These are phyloP conservation scores for Watsonalla cultraria DNA, from an alignment of 2,888 invertebrate species.

Conservation along the genomic window DNA sequence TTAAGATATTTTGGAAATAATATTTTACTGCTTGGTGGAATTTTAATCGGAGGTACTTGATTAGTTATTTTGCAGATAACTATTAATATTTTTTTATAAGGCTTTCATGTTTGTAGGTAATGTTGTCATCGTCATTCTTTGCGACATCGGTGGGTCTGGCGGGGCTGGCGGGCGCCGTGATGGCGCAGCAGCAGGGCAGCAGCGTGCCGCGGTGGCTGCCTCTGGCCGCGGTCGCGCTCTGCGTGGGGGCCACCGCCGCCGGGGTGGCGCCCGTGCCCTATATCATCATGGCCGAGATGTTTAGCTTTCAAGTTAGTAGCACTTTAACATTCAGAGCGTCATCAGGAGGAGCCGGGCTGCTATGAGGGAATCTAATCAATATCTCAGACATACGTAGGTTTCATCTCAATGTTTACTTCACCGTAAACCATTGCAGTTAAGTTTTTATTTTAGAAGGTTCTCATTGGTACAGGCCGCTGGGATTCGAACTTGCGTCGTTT, in stretches of 20 bases:
- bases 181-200: conserved; percentile 24
- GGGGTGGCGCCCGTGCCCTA: conserved; percentile 40
- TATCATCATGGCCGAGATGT: conserved; percentile 46
- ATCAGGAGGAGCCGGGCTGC: no score
- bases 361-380: no score
- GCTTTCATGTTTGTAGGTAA: conserved; percentile 30
- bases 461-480: no score
- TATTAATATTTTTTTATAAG: no score
- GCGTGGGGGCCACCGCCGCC: conserved; percentile 31
- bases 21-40: background rate
- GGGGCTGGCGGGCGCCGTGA: conserved; percentile 21
- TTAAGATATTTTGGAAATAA: background rate
- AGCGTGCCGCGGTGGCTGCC: conserved; percentile 36
- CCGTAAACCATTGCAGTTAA: no score
- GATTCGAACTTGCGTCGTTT: no score
- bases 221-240: conserved; percentile 24
- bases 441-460: no score
- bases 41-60: background rate
- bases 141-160: conserved; percentile 23
- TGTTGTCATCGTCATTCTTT: conserved; percentile 23
- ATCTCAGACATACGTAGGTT: no score
- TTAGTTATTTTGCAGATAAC: background rate
- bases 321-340: background rate
- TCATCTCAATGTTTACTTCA: no score
- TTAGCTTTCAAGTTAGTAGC: conserved; percentile 42